A percentile compares a stretch with the other conserved stretches of the same genome.
phyloP scores from a whole-genome alignment of 2,113 vertebrate species.

The Sorex araneus region DNA sequence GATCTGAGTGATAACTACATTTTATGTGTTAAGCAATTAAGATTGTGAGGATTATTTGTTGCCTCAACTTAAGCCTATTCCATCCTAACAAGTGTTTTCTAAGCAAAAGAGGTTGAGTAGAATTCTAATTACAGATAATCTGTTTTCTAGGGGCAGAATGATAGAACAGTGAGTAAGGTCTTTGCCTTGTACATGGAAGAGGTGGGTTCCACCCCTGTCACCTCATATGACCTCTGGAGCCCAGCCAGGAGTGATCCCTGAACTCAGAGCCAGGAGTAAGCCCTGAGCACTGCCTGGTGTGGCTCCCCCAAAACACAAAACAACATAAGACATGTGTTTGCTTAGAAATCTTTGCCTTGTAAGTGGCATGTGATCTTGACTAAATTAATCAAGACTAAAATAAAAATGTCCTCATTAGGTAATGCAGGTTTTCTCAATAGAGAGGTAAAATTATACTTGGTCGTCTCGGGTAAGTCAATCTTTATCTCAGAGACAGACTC shows the following conservation, averaged over 20 bases:
- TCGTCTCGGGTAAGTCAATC: neutral
- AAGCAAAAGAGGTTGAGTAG: neutral
- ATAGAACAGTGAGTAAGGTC: too few species aligned
- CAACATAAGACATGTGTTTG: neutral
- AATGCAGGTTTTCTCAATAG: neutral
- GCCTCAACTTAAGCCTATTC: neutral
- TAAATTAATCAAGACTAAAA: neutral
- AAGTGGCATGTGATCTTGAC: neutral
- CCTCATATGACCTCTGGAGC: too few species aligned
- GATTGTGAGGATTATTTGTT: constrained; percentile 7
- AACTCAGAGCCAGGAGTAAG: too few species aligned
- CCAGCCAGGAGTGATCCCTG: too few species aligned
- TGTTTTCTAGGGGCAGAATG: too few species aligned
- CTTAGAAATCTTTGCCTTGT: neutral
- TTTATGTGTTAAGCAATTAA: neutral
- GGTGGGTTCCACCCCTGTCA: too few species aligned
- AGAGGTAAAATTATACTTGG: neutral
- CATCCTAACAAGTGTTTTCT: constrained; percentile 2
- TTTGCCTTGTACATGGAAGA: too few species aligned
- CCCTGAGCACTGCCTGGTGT: too few species aligned
- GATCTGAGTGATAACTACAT: neutral
- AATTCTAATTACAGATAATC: too few species aligned
- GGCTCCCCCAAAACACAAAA: too few species aligned
- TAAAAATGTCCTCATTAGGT: too few species aligned
- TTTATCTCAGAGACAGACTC: neutral